Conservation (phyloP, 2,113 vertebrate genomes). For the Perca schrenkii region DNA sequence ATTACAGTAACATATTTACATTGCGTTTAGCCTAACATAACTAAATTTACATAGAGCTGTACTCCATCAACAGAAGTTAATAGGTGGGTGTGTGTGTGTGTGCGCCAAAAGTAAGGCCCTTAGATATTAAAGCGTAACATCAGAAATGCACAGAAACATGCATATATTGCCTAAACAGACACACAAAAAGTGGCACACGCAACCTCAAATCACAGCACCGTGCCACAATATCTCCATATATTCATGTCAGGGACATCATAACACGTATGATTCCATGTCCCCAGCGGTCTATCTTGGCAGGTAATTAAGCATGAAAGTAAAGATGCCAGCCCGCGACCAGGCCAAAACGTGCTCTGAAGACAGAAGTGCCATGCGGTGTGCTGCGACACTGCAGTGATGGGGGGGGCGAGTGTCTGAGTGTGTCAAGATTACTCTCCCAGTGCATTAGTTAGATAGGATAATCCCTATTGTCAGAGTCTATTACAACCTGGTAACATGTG, state of each 20-base stretch:
- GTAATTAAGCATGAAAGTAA: constrained; percentile 83
- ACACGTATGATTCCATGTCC: constrained; percentile 65
- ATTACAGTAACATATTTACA: too few species aligned
- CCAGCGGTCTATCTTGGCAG: constrained; percentile 72
- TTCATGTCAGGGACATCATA: constrained; percentile 66
- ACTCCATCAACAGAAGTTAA: too few species aligned
- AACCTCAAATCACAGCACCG: background rate
- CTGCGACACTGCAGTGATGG: constrained; percentile 63
- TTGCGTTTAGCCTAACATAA: too few species aligned
- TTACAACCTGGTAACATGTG: constrained; percentile 70
- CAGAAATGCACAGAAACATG: background rate
- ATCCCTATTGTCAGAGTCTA: constrained; percentile 74
- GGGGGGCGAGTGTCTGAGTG: constrained; percentile 42
- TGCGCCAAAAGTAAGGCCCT: background rate
- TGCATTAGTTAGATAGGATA: constrained; percentile 74
- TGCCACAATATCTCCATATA: constrained; percentile 32
- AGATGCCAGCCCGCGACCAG: constrained; percentile 62
- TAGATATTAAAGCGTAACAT: background rate
- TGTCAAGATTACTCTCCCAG: constrained; percentile 69
- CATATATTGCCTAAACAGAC: background rate
- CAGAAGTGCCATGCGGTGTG: constrained; percentile 65
- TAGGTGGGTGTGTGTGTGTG: background rate
- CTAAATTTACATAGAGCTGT: too few species aligned
- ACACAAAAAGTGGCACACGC: background rate
- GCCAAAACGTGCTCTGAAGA: constrained; percentile 77